Conservation (phyloP, 2,113 vertebrate species). For the Myxocyprinus asiaticus region DNA sequence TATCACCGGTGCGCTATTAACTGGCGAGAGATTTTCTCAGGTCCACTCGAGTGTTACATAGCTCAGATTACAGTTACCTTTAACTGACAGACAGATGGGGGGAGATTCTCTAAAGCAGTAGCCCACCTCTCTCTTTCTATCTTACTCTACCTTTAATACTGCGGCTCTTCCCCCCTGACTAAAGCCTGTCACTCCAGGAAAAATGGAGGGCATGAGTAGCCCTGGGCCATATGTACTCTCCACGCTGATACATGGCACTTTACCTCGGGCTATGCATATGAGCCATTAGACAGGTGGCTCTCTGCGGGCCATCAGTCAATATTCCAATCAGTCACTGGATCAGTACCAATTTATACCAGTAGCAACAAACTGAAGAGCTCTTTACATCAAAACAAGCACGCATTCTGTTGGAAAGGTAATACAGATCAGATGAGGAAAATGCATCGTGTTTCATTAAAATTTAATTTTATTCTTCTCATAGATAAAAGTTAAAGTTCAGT, state of each 20-base stretch:
- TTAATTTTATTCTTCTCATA: not conserved
- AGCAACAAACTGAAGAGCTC: slow-evolving; percentile 7
- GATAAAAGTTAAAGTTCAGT: no score
- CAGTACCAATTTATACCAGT: slow-evolving; percentile 33
- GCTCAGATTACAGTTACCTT: slow-evolving; percentile 64
- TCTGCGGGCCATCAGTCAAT: slow-evolving; percentile 28
- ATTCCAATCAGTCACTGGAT: slow-evolving; percentile 39
- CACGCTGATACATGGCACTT: slow-evolving; percentile 9
- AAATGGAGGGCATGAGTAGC: slow-evolving; percentile 52
- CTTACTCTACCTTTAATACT: slow-evolving; percentile 47
- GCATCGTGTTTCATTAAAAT: not conserved
- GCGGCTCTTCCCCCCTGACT: slow-evolving; percentile 37
- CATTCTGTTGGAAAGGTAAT: slow-evolving; percentile 13
- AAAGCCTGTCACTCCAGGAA: slow-evolving; percentile 53
- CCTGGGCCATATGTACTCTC: slow-evolving; percentile 16
- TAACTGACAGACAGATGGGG: slow-evolving; percentile 56
- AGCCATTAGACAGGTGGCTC: slow-evolving; percentile 35
- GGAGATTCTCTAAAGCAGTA: slow-evolving; percentile 51
- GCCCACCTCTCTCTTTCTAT: not conserved
- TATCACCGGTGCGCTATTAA: slow-evolving; percentile 57
- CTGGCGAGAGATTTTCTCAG: slow-evolving; percentile 52
- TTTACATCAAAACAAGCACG: slow-evolving; percentile 6
- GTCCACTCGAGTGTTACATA: slow-evolving; percentile 49
- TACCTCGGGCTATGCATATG: slow-evolving; percentile 38
- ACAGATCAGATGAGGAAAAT: slow-evolving; percentile 9